Percentiles rank a stretch among this genome's conserved stretches.
These are phyloP conservation scores for Notodonta ziczac DNA, from an alignment of 2,888 invertebrate genomes.

Conservation along the genomic window DNA sequence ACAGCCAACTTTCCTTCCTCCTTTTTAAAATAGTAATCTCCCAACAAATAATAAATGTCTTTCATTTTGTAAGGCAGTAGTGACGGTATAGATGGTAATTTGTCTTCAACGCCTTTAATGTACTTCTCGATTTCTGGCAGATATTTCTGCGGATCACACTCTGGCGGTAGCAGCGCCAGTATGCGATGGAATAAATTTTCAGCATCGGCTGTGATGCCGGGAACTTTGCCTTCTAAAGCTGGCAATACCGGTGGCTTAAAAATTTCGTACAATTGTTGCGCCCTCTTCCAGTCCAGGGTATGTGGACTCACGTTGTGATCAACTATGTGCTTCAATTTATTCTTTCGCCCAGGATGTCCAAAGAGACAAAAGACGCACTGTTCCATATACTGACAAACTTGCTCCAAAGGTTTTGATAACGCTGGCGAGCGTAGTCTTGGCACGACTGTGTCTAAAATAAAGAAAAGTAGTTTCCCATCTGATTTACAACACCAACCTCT, in stretches of 20 bases:
- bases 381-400: constrained; percentile 91
- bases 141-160: constrained; percentile 87
- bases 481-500: constrained; percentile 91
- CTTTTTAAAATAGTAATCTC: constrained; percentile 96
- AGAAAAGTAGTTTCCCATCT: constrained; percentile 91
- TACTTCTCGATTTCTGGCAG: constrained; percentile 87
- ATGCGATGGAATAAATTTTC: constrained; percentile 90
- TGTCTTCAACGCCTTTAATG: constrained; percentile 86
- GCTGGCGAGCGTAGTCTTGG: constrained; percentile 88
- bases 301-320: constrained; percentile 91
- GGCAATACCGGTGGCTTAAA: constrained; percentile 92
- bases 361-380: constrained; percentile 94
- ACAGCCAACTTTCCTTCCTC: constrained; percentile 90
- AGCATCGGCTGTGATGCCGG: constrained; percentile 93
- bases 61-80: constrained; percentile 86
- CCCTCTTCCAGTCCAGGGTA: constrained; percentile 89
- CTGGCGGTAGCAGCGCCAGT: constrained; percentile 87
- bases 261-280: constrained; percentile 91
- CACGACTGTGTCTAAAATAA: constrained; percentile 90
- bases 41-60: constrained; percentile 95
- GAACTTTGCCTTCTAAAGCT: constrained; percentile 90
- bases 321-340: constrained; percentile 83
- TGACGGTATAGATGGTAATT: constrained; percentile 81
- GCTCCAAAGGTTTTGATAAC: constrained; percentile 86
- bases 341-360: constrained; percentile 90